phyloP scores from a whole-genome alignment of 2,113 vertebrate genomes.

The Calypte anna region DNA sequence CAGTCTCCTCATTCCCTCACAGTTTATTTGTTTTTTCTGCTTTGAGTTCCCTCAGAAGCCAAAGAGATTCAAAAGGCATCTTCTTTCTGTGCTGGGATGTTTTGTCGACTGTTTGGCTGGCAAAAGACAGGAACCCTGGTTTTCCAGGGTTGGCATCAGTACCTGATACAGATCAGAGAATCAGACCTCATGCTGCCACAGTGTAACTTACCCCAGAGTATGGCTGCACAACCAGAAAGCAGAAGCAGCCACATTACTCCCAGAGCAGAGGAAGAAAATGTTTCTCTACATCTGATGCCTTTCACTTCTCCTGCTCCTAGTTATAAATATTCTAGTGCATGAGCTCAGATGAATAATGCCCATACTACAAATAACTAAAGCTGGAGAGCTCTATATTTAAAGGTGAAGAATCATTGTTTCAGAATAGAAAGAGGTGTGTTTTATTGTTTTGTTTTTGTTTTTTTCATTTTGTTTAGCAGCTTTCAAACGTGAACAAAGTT shows the following conservation, averaged over 20 bases:
- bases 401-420: background rate
- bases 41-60: background rate
- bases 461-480: background rate
- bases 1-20: fast-evolving
- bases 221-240: background rate
- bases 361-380: conserved; percentile 23
- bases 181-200: background rate
- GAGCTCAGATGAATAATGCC: conserved; percentile 32
- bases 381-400: conserved; percentile 9
- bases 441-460: background rate
- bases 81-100: background rate
- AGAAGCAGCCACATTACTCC: background rate
- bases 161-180: background rate
- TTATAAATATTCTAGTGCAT: conserved; percentile 37
- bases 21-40: background rate
- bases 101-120: background rate
- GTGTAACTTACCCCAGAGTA: background rate
- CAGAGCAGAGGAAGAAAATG: background rate
- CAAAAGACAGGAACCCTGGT: fast-evolving
- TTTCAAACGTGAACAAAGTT: background rate
- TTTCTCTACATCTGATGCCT: background rate
- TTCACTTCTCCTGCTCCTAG: conserved; percentile 31
- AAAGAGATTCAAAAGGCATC: fast-evolving
- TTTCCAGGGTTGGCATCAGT: background rate
- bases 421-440: background rate